Conservation (phyloP, 2,888 invertebrate genomes). For the Amphimallon solstitiale region DNA sequence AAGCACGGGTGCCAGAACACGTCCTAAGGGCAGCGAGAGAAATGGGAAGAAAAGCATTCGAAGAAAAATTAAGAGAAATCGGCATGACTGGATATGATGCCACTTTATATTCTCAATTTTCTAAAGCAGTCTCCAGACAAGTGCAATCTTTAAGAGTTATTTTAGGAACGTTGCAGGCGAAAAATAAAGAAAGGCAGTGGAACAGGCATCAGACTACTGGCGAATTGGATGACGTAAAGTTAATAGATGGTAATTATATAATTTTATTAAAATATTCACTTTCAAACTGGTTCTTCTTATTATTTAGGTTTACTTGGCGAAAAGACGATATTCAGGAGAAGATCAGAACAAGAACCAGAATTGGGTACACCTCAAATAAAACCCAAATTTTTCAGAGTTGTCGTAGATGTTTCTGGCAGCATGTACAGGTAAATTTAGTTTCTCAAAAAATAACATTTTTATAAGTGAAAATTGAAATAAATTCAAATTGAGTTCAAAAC, state of each 20-base stretch:
- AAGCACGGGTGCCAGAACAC: slow-evolving; percentile 89
- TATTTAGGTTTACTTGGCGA: slow-evolving; percentile 84
- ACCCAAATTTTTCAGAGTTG: slow-evolving; percentile 86
- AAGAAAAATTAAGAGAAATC: slow-evolving; percentile 88
- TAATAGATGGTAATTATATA: slow-evolving; percentile 82
- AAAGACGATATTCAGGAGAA: slow-evolving; percentile 85
- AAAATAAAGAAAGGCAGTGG: slow-evolving; percentile 95
- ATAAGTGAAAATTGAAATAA: too few species aligned
- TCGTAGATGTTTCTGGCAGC: slow-evolving; percentile 94
- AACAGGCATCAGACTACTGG: slow-evolving; percentile 92
- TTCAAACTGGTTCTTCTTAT: neutral
- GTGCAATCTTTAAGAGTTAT: slow-evolving; percentile 88
- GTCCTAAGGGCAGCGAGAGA: slow-evolving; percentile 89
- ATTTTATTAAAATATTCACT: neutral
- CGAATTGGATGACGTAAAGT: slow-evolving; percentile 92
- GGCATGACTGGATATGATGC: slow-evolving; percentile 96
- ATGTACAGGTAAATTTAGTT: slow-evolving; percentile 80
- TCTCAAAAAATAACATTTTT: neutral
- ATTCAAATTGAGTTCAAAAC: too few species aligned
- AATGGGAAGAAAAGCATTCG: slow-evolving; percentile 91
- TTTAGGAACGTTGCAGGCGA: slow-evolving; percentile 87
- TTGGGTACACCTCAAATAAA: slow-evolving; percentile 86
- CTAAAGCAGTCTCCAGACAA: slow-evolving; percentile 80
- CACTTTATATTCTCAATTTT: slow-evolving; percentile 84
- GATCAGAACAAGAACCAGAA: slow-evolving; percentile 88